Base-by-base conservation (phyloP, 2,113 vertebrate genomes). In the Barbus barbus region DNA sequence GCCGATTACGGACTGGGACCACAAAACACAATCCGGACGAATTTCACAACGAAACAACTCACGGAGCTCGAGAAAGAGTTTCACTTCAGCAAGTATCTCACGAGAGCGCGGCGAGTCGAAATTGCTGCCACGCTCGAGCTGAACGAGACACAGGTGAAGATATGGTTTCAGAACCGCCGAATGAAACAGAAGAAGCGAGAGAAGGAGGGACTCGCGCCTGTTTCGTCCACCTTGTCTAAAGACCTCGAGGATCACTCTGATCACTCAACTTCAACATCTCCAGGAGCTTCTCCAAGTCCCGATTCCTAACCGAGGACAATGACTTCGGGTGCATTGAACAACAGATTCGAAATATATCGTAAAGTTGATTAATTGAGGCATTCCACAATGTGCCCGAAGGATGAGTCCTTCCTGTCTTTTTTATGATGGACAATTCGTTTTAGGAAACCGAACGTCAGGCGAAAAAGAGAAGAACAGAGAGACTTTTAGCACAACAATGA, bases 171-270 rank as follows among this genome's bases (percentile, higher is more conserved):
- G 92, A 99, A 99, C 91, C 86, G 98, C 53, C 89, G 98, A 44
- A 99, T 99, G 98, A 99, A 99, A 84, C 97, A 99, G 93, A 99
- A 99, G 87, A 99, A 98, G 67, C 93, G 98, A 20, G 98, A 99
- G 85, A 95, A 96, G 9, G 97, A 99, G 89, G 95, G 95, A 38
- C 91, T 94, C 1, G 89, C 88, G 18, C 91, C 92, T 0, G 48
- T 87, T 4, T 89, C 85, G 0, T 83, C 74, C 41, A 87, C 83
- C 46, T 4, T 83, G 13, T 78, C 90, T 11, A 96, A 95, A 86
- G 98, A 98, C 26, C 84, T 90, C 1, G 93, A 95, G 0, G 97
- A 99, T 79, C 84, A 89, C 33, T 96, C 96, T 0, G 97, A 99
- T 84, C 95, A 95, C n/a, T 98, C 97, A 14, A 94, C 91, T n/a